These are phyloP conservation scores for Zophobas morio DNA, from an alignment of 1,140 invertebrate species.

Conservation along the genomic window DNA sequence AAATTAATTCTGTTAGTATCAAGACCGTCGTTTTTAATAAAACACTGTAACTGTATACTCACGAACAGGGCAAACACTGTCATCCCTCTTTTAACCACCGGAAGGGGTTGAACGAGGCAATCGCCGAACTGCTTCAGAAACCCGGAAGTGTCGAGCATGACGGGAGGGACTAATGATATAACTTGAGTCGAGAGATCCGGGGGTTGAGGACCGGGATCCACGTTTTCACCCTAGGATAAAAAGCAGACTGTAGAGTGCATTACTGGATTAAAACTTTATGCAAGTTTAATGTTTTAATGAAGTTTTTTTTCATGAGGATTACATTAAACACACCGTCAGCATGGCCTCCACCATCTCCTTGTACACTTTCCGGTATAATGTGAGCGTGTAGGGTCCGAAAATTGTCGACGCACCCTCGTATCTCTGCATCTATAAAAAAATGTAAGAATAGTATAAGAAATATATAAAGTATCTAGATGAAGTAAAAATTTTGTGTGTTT, in stretches of 20 bases:
- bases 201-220: slow-evolving; percentile 50
- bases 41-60: slow-evolving; percentile 25
- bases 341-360: slow-evolving; percentile 77
- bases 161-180: slow-evolving; percentile 31
- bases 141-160: slow-evolving; percentile 51
- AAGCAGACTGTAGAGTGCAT: not conserved
- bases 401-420: slow-evolving; percentile 96
- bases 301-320: slow-evolving; percentile 1
- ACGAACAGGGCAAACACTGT: slow-evolving; percentile 54
- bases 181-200: slow-evolving; percentile 39
- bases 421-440: slow-evolving; percentile 78
- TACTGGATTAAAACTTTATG: too few species aligned
- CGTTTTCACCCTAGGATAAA: slow-evolving; percentile 39
- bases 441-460: too few species aligned
- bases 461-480: too few species aligned
- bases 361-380: slow-evolving; percentile 87
- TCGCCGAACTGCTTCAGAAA: slow-evolving; percentile 46
- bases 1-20: too few species aligned
- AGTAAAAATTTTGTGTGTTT: too few species aligned
- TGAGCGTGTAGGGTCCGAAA: slow-evolving; percentile 88
- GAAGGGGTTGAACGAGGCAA: slow-evolving; percentile 50
- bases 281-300: too few species aligned
- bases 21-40: not conserved
- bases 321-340: slow-evolving; percentile 70
- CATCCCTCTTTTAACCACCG: slow-evolving; percentile 20